Evolutionary conservation across 1,140 invertebrate genomes (phyloP), one percentile per base, ranked within the genome.

Genomic region (Musca vetustissima): DNA sequence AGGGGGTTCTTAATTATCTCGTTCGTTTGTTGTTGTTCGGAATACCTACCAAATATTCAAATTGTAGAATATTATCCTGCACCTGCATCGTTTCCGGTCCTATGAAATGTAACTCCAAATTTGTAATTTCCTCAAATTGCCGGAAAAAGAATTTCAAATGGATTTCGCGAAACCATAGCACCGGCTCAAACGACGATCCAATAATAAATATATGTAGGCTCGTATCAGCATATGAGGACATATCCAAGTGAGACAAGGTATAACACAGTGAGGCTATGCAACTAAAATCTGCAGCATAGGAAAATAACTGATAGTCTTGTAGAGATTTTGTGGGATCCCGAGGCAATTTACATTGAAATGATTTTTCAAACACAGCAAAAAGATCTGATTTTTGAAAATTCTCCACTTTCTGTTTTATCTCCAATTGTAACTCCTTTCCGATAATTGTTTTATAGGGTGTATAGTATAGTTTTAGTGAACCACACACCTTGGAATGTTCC

Each of bases 111-210:
- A 79, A 25, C 8, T 73, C 67, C 22, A 79, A 24, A 15, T 72
- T 57, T 2, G 25, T 66, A 25, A 79, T 49, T 21, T 61, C 52
- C 22, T 43, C 64, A 28, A 70, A 70, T 59, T 74, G 71, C 15
- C 72, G 50, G 49, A 79, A 79, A 47, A 79, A 73, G 43, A 77
- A 77, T 22, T 64, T 70, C 1, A 73, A 32, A 64, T 79, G 77
- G 57, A 77, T 74, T 15, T 68, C 55, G 6, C 61, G 68, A 64
- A 79, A 79, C 59, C 73, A 79, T 3, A 50, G 28, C 0, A 66
- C 24, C 7, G 73, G 66, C 43, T 75, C 71, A 17, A 74, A 48
- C 0, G 22, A 73, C 22, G 73, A 74, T 21, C 70, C 74, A 36
- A 76, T 47, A 9, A 79, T 67, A 55, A 74, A 79, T n/a, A 71